These are phyloP conservation scores for Alaudala cheleensis DNA, from an alignment of 2,113 vertebrate genomes.

Conservation along the genomic window DNA sequence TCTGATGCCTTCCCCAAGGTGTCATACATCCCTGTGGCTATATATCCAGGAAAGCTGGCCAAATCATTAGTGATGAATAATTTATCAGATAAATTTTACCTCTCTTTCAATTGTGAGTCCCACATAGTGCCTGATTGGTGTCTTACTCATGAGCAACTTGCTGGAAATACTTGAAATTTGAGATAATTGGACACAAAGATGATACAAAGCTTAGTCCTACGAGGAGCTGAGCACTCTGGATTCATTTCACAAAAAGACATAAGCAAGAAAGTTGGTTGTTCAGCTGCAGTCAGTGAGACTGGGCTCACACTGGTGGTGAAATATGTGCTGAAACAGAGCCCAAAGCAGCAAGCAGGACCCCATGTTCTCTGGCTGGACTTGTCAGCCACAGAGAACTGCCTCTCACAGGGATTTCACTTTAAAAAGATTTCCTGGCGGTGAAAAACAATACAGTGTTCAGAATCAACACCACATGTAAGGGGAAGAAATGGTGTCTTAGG, in stretches of 20 bases:
- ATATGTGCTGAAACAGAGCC: not conserved
- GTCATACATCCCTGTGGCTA: conserved; percentile 61
- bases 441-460: not conserved
- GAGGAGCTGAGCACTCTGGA: not conserved
- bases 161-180: conserved; percentile 29
- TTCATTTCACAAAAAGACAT: not conserved
- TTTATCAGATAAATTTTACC: conserved; percentile 62
- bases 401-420: not conserved
- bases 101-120: conserved; percentile 43
- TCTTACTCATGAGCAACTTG: not conserved
- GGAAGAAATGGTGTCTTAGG: not conserved
- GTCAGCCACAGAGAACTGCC: not conserved
- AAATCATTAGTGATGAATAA: conserved; percentile 65
- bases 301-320: not conserved
- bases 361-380: not conserved
- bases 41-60: conserved; percentile 59
- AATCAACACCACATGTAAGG: not conserved
- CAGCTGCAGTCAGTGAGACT: not conserved
- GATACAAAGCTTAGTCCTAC: not conserved
- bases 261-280: not conserved
- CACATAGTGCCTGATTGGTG: not conserved
- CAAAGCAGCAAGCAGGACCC: not conserved
- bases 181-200: not conserved
- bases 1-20: conserved; percentile 54
- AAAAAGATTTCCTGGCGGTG: not conserved